Conservation (phyloP, 2,888 invertebrate species). For the Oligia latruncula region DNA sequence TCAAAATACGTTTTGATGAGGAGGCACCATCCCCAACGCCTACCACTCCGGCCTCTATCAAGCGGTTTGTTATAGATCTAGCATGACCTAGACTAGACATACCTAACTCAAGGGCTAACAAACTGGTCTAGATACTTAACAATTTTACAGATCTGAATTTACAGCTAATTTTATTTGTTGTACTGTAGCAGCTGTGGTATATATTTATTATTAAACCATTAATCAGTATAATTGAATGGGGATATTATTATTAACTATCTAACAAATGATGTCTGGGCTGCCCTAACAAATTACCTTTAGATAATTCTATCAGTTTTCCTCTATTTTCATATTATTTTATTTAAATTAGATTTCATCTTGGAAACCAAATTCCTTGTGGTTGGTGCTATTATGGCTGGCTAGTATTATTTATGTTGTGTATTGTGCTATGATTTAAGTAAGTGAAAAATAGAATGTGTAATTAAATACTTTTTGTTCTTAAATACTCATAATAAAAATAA, state of each 20-base stretch:
- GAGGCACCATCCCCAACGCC: conserved; percentile 88
- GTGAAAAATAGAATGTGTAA: not conserved
- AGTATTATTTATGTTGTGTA: conserved; percentile 24
- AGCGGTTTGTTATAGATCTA: conserved; percentile 87
- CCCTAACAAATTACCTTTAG: conserved; percentile 29
- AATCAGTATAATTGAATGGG: conserved; percentile 41
- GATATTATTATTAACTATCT: conserved; percentile 56
- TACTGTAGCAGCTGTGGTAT: conserved; percentile 46
- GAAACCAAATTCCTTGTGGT: not conserved
- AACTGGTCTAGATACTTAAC: conserved; percentile 61
- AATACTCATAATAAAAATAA: not conserved
- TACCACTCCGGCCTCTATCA: conserved; percentile 88
- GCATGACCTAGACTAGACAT: conserved; percentile 83
- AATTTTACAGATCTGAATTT: conserved; percentile 42
- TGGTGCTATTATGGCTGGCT: conserved; percentile 12
- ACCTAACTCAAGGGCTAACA: conserved; percentile 85
- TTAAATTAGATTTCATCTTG: not conserved
- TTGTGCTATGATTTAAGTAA: conserved; percentile 12
- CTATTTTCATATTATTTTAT: conserved; percentile 5
- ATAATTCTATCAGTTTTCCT: conserved; percentile 30
- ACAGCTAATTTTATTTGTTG: conserved; percentile 48
- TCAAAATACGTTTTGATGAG: conserved; percentile 90
- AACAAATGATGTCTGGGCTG: conserved; percentile 50
- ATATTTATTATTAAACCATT: conserved; percentile 50
- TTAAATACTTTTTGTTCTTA: not conserved